phyloP scores from a whole-genome alignment of 1,140 invertebrate species.

The Drosophila nasuta region DNA sequence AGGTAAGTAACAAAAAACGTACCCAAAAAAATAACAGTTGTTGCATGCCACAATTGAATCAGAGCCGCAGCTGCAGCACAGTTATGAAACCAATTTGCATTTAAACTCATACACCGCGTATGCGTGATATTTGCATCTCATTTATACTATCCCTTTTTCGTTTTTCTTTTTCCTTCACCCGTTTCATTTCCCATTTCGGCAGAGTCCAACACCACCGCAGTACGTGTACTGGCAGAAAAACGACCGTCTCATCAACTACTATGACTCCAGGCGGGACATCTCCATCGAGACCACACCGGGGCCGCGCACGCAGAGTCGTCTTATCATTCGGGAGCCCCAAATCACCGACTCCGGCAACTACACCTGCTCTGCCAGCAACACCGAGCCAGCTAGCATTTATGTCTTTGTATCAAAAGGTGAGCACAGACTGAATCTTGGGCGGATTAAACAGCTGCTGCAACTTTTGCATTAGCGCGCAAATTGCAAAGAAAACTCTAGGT shows the following conservation, averaged over 20 bases:
- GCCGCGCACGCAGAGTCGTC: conserved; percentile 91
- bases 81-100: not conserved
- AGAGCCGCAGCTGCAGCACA: not conserved
- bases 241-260: conserved; percentile 96
- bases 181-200: conserved; percentile 60
- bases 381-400: conserved; percentile 94
- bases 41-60: conserved; percentile 9
- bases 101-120: conserved; percentile 21
- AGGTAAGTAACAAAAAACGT: conserved; percentile 87
- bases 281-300: conserved; percentile 94
- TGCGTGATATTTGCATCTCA: conserved; percentile 20
- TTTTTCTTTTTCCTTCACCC: not conserved
- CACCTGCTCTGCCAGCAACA: conserved; percentile 95
- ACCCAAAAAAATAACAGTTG: not conserved
- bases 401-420: conserved; percentile 96
- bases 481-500: conserved; percentile 1
- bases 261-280: conserved; percentile 92
- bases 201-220: conserved; percentile 95
- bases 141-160: not conserved
- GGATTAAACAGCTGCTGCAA: conserved; percentile 31
- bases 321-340: conserved; percentile 93
- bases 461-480: conserved; percentile 26
- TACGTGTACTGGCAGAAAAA: conserved; percentile 97
- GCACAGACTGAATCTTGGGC: conserved; percentile 34
- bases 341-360: conserved; percentile 96